Base-by-base conservation (phyloP, 2,113 vertebrate species). In the Barnardius zonarius region DNA sequence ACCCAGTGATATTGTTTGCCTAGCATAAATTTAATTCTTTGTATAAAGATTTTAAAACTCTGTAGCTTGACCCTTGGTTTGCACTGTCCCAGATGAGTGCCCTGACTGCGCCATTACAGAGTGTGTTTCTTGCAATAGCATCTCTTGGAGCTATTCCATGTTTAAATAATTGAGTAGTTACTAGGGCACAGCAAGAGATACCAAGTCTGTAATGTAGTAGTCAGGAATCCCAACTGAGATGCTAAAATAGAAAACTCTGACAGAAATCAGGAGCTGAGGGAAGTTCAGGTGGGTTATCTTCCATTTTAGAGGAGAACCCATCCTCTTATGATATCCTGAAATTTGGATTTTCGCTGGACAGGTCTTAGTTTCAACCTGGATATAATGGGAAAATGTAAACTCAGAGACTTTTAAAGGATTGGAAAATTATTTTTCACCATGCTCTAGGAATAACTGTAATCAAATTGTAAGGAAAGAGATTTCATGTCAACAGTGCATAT, bases 151-250 rank as follows among this genome's bases (percentile, higher is more conserved):
- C 52, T 69, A 41, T 82, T 86, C 89, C 73, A 73, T 66, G 24
- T 89, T 87, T 95, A 92, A 96, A 93, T 95, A 96, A 95, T 91
- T 94, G 41, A 95, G 41, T 57, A 79, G 77, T 79, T 93, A 84
- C 86, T 72, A 62, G 52, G 69, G 48, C 86, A 92, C 49, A 76
- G 93, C 70, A 92, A 91, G 87, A 92, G 66, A 94, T 94, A 95
- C 39, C n/a, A 55, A 76, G 74, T 62, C 81, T 64, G 66, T 68
- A 57, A 49, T 79, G 62, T 62, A 82, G 77, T 64, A 92, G 62
- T 62, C 83, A 95, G 57, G 83, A 82, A 88, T 92, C 81, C 35
- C 73, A 86, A 3, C 43, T 72, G 69, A 89, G 39, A 35, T 89
- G 55, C 24, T 89, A 72, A 85, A 86, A 49, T 16, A 81, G 57